A percentile compares a stretch with the other conserved stretches of the same genome.
Conservation (phyloP, 64 coral and sea anemone species). For the Dendrophyllia cribrosa region DNA sequence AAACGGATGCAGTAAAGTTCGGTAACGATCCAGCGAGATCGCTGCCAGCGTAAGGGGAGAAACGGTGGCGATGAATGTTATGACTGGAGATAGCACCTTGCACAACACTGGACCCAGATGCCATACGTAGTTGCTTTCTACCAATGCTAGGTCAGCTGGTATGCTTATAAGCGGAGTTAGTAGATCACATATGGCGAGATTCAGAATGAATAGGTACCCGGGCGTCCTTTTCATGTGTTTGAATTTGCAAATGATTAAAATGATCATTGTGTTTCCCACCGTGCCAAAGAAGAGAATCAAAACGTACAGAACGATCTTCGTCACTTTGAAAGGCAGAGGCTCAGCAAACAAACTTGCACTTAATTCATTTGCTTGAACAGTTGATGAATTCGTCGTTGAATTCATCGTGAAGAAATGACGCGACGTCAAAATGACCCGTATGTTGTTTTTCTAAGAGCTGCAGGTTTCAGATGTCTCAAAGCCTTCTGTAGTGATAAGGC, state of each 20-base stretch:
- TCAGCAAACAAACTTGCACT: slow-evolving; percentile 13
- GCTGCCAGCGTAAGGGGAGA: slow-evolving; percentile 53
- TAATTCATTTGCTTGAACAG: neutral
- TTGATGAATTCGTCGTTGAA: neutral
- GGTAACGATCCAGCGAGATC: slow-evolving; percentile 59
- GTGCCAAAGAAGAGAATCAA: slow-evolving; percentile 15
- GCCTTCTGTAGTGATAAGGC: no score
- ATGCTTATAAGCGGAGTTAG: slow-evolving; percentile 60
- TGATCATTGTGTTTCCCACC: slow-evolving; percentile 41
- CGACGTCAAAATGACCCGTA: no score
- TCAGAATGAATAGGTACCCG: slow-evolving; percentile 53
- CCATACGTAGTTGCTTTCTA: slow-evolving; percentile 20
- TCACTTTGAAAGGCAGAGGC: slow-evolving; percentile 36
- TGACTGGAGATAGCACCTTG: slow-evolving; percentile 42
- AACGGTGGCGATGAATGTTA: slow-evolving; percentile 43
- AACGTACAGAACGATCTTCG: slow-evolving; percentile 47
- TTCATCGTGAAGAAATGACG: no score
- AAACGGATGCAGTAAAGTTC: slow-evolving; percentile 55
- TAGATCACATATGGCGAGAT: slow-evolving; percentile 59
- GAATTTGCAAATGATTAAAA: slow-evolving; percentile 24
- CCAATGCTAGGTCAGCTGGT: slow-evolving; percentile 49
- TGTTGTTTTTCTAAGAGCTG: no score
- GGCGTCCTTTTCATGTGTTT: slow-evolving; percentile 34
- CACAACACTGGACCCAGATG: slow-evolving; percentile 17
- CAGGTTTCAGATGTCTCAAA: no score